Conservation (phyloP, 2,888 invertebrate species). For the Silvanus unidentatus region DNA sequence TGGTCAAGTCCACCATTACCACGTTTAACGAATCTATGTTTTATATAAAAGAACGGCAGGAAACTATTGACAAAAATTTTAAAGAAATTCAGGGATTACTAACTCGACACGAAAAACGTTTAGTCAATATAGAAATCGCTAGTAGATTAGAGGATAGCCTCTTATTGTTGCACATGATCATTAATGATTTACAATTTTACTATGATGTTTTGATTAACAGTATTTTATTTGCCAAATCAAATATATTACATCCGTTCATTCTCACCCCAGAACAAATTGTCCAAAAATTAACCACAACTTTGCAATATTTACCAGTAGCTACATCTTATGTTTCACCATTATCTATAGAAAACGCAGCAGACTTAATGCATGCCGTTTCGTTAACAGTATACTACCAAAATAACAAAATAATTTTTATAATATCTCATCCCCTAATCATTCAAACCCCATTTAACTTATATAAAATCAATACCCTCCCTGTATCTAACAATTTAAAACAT, state of each 20-base stretch:
- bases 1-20: conserved; percentile 11
- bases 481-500: conserved; percentile 1
- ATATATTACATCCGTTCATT: conserved; percentile 16
- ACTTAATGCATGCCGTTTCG: conserved; percentile 5
- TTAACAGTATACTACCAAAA: conserved; percentile 11
- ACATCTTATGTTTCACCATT: conserved; percentile 12
- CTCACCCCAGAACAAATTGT: conserved; percentile 16
- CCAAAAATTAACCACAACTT: conserved; percentile 13
- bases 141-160: conserved; percentile 17
- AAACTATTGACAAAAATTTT: conserved; percentile 13
- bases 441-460: conserved; percentile 5
- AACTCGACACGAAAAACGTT: conserved; percentile 6
- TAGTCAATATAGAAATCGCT: conserved; percentile 14
- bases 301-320: conserved; percentile 11
- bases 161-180: conserved; percentile 13
- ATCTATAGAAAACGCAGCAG: conserved; percentile 7
- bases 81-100: conserved; percentile 7
- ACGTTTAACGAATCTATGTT: conserved; percentile 18
- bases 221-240: no score
- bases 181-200: conserved; percentile 15
- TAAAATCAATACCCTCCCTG: conserved; percentile 10
- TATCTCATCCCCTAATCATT: conserved; percentile 12
- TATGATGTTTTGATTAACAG: conserved; percentile 10
- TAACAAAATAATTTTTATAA: conserved; percentile 10
- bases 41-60: conserved; percentile 12